Evolutionary conservation across 1,140 invertebrate species (phyloP).

Genomic region (Aphaenogaster rudis): DNA sequence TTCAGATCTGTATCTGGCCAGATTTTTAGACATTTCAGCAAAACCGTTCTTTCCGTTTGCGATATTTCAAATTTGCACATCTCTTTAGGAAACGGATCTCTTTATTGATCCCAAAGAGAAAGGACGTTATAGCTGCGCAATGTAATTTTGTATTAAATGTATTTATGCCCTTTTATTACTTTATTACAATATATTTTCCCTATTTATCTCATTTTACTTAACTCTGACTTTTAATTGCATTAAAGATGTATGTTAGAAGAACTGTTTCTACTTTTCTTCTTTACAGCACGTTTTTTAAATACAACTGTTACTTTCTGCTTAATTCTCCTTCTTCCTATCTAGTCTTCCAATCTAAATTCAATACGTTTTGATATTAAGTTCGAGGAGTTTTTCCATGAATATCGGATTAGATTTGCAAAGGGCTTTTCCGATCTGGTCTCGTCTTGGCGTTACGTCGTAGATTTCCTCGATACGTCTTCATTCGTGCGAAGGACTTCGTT

Average conservation of each 20-base stretch:
- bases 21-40: too few relatives aligned
- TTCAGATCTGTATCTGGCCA: too few relatives aligned
- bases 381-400: neutral
- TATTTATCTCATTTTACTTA: neutral
- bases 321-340: neutral
- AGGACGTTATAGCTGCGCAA: neutral
- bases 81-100: neutral
- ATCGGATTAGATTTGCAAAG: neutral
- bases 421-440: neutral
- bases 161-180: neutral
- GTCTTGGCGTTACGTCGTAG: slow-evolving; percentile 18
- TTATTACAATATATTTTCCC: neutral
- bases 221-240: slow-evolving; percentile 2
- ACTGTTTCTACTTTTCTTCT: neutral
- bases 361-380: slow-evolving; percentile 17
- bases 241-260: neutral
- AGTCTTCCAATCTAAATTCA: neutral
- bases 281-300: neutral
- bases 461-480: slow-evolving; percentile 65
- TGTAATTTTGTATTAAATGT: neutral
- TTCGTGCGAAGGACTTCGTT: slow-evolving; percentile 39
- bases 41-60: too few relatives aligned
- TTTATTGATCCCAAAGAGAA: neutral
- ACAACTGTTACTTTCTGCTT: neutral
- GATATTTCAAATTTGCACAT: neutral